These are phyloP conservation scores for Portunus trituberculatus DNA, from an alignment of 1,140 invertebrate genomes.

Conservation along the genomic window DNA sequence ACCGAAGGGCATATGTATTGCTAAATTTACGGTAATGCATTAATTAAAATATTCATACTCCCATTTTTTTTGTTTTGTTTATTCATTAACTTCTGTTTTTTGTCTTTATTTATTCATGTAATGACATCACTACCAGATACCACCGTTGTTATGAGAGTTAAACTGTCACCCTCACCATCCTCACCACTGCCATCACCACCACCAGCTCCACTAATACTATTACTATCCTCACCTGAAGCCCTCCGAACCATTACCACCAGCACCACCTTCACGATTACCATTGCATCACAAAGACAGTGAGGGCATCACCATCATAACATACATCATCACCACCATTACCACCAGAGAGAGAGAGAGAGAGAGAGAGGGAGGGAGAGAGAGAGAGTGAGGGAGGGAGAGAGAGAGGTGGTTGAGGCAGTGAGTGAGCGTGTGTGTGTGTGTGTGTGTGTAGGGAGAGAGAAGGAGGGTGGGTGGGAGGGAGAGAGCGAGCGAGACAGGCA, in stretches of 20 bases:
- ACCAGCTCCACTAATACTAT: neutral
- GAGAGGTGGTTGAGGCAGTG: neutral
- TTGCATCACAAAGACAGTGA: too few species aligned
- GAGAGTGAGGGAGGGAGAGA: constrained; percentile 25
- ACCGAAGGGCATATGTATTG: too few species aligned
- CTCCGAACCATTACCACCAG: neutral
- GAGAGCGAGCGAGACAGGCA: neutral
- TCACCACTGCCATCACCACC: neutral
- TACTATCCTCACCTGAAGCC: too few species aligned
- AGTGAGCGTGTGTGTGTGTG: neutral
- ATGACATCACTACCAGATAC: neutral
- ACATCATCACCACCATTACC: too few species aligned
- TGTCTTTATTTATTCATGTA: neutral
- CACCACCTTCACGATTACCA: neutral
- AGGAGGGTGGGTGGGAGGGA: neutral
- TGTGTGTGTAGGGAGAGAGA: too few species aligned
- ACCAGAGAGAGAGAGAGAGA: neutral
- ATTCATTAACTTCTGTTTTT: neutral
- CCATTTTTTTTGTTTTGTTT: neutral
- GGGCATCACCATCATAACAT: too few species aligned
- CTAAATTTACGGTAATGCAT: neutral
- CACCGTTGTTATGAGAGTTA: neutral
- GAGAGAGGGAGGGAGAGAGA: neutral
- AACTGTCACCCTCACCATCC: neutral
- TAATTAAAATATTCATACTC: neutral